Conservation (phyloP, 1,140 invertebrate species). For the Drosophila tropicalis region DNA sequence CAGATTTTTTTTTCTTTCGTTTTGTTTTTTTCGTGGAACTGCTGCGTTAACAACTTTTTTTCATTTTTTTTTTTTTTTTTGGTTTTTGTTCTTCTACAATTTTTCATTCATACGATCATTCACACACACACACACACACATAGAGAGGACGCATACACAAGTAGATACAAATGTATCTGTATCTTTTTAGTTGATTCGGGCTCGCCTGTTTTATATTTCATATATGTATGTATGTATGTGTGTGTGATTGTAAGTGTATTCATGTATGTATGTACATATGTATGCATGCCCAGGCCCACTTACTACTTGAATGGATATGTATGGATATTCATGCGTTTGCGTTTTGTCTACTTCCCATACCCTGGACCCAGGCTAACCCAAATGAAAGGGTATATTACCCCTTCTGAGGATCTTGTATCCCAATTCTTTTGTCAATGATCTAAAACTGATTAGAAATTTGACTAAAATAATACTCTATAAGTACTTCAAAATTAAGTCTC, state of each 20-base stretch:
- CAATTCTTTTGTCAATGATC: too few species aligned
- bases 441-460: too few species aligned
- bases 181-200: constrained; percentile 12
- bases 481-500: too few species aligned
- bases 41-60: constrained; percentile 77
- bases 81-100: constrained; percentile 64
- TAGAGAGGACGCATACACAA: constrained; percentile 24
- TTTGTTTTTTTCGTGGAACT: constrained; percentile 70
- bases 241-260: constrained; percentile 38
- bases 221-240: constrained; percentile 22
- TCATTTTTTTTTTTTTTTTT: constrained; percentile 42
- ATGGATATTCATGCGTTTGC: constrained; percentile 31
- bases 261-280: constrained; percentile 51
- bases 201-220: constrained; percentile 23
- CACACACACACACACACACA: constrained; percentile 35
- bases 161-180: constrained; percentile 12
- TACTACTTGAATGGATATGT: constrained; percentile 40
- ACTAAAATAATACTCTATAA: too few species aligned
- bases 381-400: not conserved
- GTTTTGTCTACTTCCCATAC: constrained; percentile 47
- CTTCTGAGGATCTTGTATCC: not conserved
- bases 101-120: constrained; percentile 73
- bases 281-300: constrained; percentile 43
- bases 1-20: constrained; percentile 33
- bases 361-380: not conserved